Percentiles rank a stretch among this genome's conserved stretches.
Evolutionary conservation across 2,888 invertebrate species (phyloP).

Genomic region (Drosophila mimica): DNA sequence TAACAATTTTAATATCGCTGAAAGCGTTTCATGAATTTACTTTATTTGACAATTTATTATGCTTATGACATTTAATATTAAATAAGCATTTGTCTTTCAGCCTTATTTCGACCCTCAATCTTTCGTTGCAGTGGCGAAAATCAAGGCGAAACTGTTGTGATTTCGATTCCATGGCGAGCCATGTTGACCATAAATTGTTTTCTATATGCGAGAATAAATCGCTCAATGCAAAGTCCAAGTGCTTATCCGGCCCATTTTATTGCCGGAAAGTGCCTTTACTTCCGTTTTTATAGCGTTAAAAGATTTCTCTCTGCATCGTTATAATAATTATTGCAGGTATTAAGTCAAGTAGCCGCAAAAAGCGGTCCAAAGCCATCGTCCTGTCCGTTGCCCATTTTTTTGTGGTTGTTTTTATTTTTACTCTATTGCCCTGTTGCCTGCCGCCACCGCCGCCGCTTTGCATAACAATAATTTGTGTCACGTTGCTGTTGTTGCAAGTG

Average conservation of each 20-base stretch:
- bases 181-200: conserved; percentile 62
- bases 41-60: not conserved
- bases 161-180: conserved; percentile 14
- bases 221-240: conserved; percentile 77
- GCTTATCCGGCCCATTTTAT: conserved; percentile 75
- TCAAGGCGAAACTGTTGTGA: conserved; percentile 12
- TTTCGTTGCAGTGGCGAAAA: conserved; percentile 9
- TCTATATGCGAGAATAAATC: conserved; percentile 68
- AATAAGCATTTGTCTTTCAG: not conserved
- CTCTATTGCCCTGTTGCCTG: conserved; percentile 45
- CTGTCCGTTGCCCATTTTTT: conserved; percentile 13
- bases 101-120: not conserved
- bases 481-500: conserved; percentile 32
- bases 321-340: conserved; percentile 80
- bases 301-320: conserved; percentile 71
- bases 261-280: conserved; percentile 59
- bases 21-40: conserved; percentile 2
- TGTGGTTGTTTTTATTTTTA: conserved; percentile 29
- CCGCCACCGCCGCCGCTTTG: conserved; percentile 53
- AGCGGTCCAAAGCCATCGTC: conserved; percentile 36
- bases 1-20: not conserved
- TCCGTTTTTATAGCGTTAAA: conserved; percentile 60
- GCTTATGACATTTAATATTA: not conserved
- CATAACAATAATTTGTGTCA: conserved; percentile 73
- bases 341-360: conserved; percentile 79